Evolutionary conservation across 2,797 vertebrate species (phyloP).

Genomic region (Channa striata): DNA sequence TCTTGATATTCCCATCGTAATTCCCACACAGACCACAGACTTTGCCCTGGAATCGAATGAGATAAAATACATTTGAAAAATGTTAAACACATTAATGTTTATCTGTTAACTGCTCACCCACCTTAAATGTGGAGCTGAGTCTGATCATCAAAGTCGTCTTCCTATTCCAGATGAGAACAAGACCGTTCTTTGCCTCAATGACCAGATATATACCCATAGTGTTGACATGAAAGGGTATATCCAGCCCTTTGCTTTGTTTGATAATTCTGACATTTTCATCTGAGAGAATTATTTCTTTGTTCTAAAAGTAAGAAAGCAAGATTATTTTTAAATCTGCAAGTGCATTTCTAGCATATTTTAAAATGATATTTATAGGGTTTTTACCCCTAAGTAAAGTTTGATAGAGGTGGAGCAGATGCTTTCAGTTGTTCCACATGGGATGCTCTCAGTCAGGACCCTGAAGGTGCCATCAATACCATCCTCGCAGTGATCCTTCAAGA

Average conservation of each 20-base stretch:
- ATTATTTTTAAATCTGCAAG: background rate
- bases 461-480: conserved; percentile 81
- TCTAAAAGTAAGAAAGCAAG: conserved; percentile 75
- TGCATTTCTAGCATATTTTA: background rate
- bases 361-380: conserved; percentile 2
- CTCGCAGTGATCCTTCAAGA: conserved; percentile 86
- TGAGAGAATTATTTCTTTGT: conserved; percentile 85
- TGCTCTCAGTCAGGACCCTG: conserved; percentile 84
- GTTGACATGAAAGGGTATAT: conserved; percentile 81
- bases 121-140: conserved; percentile 86
- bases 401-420: conserved; percentile 86
- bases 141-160: conserved; percentile 90
- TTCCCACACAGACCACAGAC: conserved; percentile 92
- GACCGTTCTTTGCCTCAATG: conserved; percentile 83
- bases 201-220: conserved; percentile 89
- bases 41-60: conserved; percentile 77
- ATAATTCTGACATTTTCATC: conserved; percentile 82
- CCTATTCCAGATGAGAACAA: conserved; percentile 92
- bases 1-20: conserved; percentile 86
- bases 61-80: conserved; percentile 12
- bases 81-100: background rate
- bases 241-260: conserved; percentile 53
- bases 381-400: conserved; percentile 87
- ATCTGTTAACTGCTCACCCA: conserved; percentile 44
- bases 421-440: conserved; percentile 82